Percentiles rank a stretch among this genome's conserved stretches.
phyloP scores from a whole-genome alignment of 1,140 invertebrate genomes.

The Zaprionus taronus region DNA sequence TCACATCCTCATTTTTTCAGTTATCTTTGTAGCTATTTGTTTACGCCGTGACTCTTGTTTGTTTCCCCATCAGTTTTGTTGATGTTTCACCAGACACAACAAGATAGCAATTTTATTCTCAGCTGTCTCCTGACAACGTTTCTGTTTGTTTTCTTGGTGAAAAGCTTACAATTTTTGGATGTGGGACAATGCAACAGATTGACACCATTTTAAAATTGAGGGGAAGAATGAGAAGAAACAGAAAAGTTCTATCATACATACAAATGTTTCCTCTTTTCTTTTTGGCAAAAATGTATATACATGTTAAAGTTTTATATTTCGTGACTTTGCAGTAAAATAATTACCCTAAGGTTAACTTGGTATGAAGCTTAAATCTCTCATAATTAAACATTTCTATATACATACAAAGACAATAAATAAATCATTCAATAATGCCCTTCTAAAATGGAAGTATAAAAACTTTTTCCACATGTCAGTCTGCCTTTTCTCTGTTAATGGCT shows the following conservation, averaged over 20 bases:
- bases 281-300: too few species aligned
- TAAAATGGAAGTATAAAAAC: not conserved
- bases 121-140: constrained; percentile 5
- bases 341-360: too few species aligned
- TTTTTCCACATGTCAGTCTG: not conserved
- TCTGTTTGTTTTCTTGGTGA: constrained; percentile 22
- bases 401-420: not conserved
- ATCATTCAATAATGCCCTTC: not conserved
- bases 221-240: not conserved
- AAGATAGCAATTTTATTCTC: constrained; percentile 2
- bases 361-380: too few species aligned
- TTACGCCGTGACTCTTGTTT: constrained; percentile 3
- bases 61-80: constrained; percentile 30
- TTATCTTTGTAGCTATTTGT: not conserved
- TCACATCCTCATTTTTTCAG: not conserved
- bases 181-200: constrained; percentile 4
- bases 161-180: constrained; percentile 19
- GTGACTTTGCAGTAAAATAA: too few species aligned
- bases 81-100: constrained; percentile 33
- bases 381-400: too few species aligned
- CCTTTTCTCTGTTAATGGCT: not conserved
- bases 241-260: too few species aligned
- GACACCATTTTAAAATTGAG: constrained; percentile 26
- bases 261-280: too few species aligned
- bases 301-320: too few species aligned